These are phyloP conservation scores for Hydrotaea cyrtoneurina DNA, from an alignment of 2,888 invertebrate genomes.

Conservation along the genomic window DNA sequence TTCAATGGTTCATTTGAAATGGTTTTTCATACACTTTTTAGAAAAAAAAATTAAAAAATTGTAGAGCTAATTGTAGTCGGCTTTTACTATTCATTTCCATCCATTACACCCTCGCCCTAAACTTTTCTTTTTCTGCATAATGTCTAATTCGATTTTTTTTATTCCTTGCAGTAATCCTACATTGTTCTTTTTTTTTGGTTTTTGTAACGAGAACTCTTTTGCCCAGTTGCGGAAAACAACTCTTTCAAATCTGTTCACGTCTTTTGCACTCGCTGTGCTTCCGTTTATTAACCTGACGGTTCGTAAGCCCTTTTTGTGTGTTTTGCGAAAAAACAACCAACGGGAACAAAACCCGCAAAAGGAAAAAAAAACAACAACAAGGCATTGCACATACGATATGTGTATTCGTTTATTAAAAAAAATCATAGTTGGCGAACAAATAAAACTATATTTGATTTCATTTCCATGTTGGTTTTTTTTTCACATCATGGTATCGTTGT, in stretches of 20 bases:
- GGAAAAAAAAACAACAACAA: constrained; percentile 33
- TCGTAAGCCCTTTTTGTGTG: constrained; percentile 1
- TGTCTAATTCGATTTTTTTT: constrained; percentile 42
- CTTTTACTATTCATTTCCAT: too few species aligned
- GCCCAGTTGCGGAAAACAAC: neutral
- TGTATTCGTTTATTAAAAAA: constrained; percentile 59
- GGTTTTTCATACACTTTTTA: too few species aligned
- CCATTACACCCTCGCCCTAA: too few species aligned
- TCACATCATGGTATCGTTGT: constrained; percentile 3
- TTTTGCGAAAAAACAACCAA: constrained; percentile 16
- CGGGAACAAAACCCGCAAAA: constrained; percentile 17
- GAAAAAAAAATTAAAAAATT: too few species aligned
- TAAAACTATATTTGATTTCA: constrained; percentile 3
- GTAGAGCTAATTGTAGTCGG: too few species aligned
- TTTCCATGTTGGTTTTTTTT: neutral
- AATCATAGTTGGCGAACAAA: constrained; percentile 34
- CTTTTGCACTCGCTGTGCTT: constrained; percentile 39
- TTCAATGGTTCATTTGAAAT: too few species aligned
- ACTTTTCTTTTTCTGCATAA: constrained; percentile 18
- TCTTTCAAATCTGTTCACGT: constrained; percentile 56
- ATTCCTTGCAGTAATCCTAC: neutral
- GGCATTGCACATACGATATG: constrained; percentile 5
- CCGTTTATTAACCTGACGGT: too few species aligned
- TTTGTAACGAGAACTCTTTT: neutral
- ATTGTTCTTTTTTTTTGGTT: constrained; percentile 19